Percentiles rank a stretch among this genome's conserved stretches.
These are phyloP conservation scores for Pterois miles DNA, from an alignment of 2,797 vertebrate species.

Conservation along the genomic window DNA sequence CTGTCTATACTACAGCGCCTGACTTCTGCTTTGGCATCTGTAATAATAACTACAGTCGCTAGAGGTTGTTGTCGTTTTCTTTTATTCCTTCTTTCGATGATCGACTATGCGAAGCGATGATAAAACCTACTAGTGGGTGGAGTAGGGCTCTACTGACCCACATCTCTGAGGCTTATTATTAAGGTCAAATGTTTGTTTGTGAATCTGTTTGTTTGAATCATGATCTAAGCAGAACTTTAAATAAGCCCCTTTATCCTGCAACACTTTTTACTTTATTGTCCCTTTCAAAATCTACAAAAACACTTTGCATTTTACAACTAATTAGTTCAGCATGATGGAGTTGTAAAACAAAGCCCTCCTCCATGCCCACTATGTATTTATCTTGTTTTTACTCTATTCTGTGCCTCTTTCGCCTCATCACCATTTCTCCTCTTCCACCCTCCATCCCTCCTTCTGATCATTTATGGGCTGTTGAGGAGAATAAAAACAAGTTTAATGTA, in stretches of 20 bases:
- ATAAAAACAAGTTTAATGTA: slow-evolving; percentile 67
- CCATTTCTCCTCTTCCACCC: not conserved
- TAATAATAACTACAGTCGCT: no score
- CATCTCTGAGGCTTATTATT: no score
- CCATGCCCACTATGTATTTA: not conserved
- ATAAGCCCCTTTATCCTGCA: not conserved
- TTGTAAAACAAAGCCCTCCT: slow-evolving; percentile 1
- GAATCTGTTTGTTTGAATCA: not conserved
- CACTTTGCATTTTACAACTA: not conserved
- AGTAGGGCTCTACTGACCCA: no score
- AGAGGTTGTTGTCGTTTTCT: no score
- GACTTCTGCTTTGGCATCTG: no score
- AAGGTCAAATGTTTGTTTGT: not conserved
- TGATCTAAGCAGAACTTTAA: not conserved
- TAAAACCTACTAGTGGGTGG: no score
- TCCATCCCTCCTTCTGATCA: slow-evolving; percentile 6
- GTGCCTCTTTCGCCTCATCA: not conserved
- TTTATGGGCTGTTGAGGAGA: slow-evolving; percentile 54
- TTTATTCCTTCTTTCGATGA: not conserved
- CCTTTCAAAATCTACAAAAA: not conserved
- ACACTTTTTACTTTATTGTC: not conserved
- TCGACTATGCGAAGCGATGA: no score
- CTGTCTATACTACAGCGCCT: no score
- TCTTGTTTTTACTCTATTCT: not conserved
- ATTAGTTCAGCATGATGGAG: slow-evolving; percentile 14